Base-by-base conservation (phyloP, 2,888 invertebrate genomes). In the Tachina fera region DNA sequence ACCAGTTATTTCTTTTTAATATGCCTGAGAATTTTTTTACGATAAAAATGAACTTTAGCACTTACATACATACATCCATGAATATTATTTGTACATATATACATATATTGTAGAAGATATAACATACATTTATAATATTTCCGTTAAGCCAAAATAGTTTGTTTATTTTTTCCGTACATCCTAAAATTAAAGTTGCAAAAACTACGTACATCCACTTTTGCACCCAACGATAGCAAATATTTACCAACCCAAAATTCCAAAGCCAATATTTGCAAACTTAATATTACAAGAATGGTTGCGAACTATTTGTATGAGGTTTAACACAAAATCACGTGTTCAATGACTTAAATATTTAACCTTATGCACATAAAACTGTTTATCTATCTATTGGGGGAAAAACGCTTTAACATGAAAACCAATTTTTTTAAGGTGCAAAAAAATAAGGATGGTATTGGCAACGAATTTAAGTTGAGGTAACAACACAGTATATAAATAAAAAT, bases 261-360 rank as follows among this genome's bases (percentile, higher is more conserved):
- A 68, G 45, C 68, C 47, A 82, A 82, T 75, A 75, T 82, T 82
- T 74, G 9, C 31, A 60, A 68, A 60, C 47, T 56, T 71, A 77
- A 65, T 65, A 49, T 60, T 16, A 53, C 71, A 65, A 58, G 49
- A 65, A 58, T 71, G 16, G 47, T 13, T 65, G 39, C 49, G 65
- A 83, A 83, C 71, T 63, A 51, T 83, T 83, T 72, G 65, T 56
- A 58, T 67, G 68, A 13, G 79, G 63, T 39, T 84, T 79, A 58
- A 58, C 79, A 70, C 16, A 75, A 75, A 84, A 79, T 56, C 63
- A 79, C 75, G 83, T 84, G 83, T 79, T 79, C 79, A 75, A 75
- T 79, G 56, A 79, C 79, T 75, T 79, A 74, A 79, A 84, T 84
- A 79, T 79, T 79, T 16, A 79, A 75, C 56, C 74, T 75, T 58